These are phyloP conservation scores for Harpegnathos saltator DNA, from an alignment of 1,140 invertebrate species.

Conservation along the genomic window DNA sequence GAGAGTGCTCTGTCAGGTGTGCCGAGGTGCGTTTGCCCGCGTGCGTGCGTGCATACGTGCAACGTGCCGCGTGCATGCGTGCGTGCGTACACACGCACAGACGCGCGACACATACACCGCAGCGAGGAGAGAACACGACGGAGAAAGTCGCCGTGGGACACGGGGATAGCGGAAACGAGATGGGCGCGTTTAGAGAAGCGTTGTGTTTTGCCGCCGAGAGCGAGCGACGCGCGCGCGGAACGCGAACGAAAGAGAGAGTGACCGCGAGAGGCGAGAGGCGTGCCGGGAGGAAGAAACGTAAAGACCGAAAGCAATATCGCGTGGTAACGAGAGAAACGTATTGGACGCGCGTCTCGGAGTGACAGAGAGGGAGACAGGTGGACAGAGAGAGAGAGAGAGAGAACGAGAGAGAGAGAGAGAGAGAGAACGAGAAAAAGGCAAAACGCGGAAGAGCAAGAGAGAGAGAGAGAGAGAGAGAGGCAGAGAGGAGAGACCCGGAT, in stretches of 20 bases:
- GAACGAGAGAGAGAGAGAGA: slow-evolving; percentile 41
- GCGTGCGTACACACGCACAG: background rate
- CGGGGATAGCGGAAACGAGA: slow-evolving; percentile 54
- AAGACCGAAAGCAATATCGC: background rate
- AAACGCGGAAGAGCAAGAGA: no score
- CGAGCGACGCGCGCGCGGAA: slow-evolving; percentile 68
- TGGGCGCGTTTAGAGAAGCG: slow-evolving; percentile 43
- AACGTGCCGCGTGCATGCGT: background rate
- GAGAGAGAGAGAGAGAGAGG: slow-evolving; percentile 17
- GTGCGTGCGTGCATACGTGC: background rate
- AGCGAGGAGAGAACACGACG: slow-evolving; percentile 24
- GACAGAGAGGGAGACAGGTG: slow-evolving; percentile 19
- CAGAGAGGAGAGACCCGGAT: slow-evolving; percentile 24
- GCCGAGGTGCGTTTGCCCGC: background rate
- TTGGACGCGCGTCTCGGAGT: slow-evolving; percentile 10
- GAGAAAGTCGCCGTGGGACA: slow-evolving; percentile 32
- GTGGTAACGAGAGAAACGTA: background rate
- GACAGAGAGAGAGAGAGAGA: slow-evolving; percentile 60
- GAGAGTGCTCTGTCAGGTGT: slow-evolving; percentile 5
- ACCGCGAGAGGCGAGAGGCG: slow-evolving; percentile 40
- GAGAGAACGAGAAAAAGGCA: slow-evolving; percentile 62
- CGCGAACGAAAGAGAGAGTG: slow-evolving; percentile 71
- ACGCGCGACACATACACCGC: no score
- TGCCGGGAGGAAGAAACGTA: slow-evolving; percentile 49
- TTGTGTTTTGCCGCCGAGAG: slow-evolving; percentile 42